These are phyloP conservation scores for Cotesia chilonis DNA, from an alignment of 1,140 invertebrate species.

Conservation along the genomic window DNA sequence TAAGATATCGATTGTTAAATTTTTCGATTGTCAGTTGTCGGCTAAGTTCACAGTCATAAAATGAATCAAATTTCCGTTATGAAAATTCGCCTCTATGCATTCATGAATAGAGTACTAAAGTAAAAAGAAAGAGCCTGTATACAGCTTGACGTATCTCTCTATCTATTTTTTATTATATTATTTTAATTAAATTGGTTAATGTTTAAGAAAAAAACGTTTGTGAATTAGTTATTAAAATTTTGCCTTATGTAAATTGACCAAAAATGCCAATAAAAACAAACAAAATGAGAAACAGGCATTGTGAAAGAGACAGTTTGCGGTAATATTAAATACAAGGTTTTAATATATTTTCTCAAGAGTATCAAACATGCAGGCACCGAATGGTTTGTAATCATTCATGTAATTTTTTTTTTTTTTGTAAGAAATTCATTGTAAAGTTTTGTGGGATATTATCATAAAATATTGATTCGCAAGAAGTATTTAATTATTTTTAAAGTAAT, in stretches of 20 bases:
- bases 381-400: slow-evolving; percentile 59
- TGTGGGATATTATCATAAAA: neutral
- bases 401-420: slow-evolving; percentile 31
- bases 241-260: neutral
- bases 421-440: neutral
- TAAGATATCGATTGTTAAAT: no score
- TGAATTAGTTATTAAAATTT: no score
- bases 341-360: slow-evolving; percentile 18
- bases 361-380: slow-evolving; percentile 63
- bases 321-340: slow-evolving; percentile 43
- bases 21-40: neutral
- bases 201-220: no score
- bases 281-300: slow-evolving; percentile 45
- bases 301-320: slow-evolving; percentile 46
- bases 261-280: slow-evolving; percentile 42
- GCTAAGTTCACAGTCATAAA: slow-evolving; percentile 13
- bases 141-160: no score
- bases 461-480: no score
- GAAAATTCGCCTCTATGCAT: no score
- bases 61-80: no score
- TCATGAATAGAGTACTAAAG: no score
- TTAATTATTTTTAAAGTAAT: no score
- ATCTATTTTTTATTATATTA: no score
- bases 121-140: no score
- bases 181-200: no score